A percentile compares a stretch with the other conserved stretches of the same genome.
phyloP scores from a whole-genome alignment of 2,888 invertebrate species.

The Aphodius sticticus region DNA sequence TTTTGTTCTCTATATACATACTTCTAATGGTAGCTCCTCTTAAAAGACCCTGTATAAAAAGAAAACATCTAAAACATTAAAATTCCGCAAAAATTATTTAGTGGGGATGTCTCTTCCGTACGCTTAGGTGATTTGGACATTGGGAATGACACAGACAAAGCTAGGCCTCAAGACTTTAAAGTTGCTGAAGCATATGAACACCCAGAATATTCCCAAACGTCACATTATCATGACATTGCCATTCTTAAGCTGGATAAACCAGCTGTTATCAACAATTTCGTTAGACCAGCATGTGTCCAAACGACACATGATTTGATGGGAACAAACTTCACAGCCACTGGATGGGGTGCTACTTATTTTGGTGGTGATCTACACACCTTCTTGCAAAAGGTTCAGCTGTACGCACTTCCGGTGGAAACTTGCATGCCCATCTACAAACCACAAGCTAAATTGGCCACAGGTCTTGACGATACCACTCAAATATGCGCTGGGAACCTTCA shows the following conservation, averaged over 20 bases:
- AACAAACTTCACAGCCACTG: constrained; percentile 40
- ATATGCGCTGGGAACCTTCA: constrained; percentile 46
- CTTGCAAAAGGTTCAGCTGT: constrained; percentile 43
- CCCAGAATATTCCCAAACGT: constrained; percentile 55
- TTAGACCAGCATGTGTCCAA: constrained; percentile 60
- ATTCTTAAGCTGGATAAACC: constrained; percentile 55
- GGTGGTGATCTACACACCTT: constrained; percentile 35
- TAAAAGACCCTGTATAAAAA: no score
- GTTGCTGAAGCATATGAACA: constrained; percentile 53
- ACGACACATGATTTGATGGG: constrained; percentile 30
- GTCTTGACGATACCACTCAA: constrained; percentile 44
- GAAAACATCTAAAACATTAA: no score
- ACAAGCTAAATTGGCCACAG: constrained; percentile 26
- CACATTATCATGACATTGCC: constrained; percentile 62
- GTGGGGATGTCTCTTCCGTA: constrained; percentile 44
- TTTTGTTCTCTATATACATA: no score
- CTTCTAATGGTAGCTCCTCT: no score
- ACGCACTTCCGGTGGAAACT: constrained; percentile 36
- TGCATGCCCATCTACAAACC: constrained; percentile 36
- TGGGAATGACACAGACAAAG: constrained; percentile 36
- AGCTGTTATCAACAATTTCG: constrained; percentile 52
- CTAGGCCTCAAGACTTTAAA: constrained; percentile 46
- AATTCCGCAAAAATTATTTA: constrained; percentile 26
- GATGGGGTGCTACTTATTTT: constrained; percentile 44
- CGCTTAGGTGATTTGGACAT: constrained; percentile 46